Conservation (phyloP, 2,888 invertebrate species). For the Pseudanteris insignis region DNA sequence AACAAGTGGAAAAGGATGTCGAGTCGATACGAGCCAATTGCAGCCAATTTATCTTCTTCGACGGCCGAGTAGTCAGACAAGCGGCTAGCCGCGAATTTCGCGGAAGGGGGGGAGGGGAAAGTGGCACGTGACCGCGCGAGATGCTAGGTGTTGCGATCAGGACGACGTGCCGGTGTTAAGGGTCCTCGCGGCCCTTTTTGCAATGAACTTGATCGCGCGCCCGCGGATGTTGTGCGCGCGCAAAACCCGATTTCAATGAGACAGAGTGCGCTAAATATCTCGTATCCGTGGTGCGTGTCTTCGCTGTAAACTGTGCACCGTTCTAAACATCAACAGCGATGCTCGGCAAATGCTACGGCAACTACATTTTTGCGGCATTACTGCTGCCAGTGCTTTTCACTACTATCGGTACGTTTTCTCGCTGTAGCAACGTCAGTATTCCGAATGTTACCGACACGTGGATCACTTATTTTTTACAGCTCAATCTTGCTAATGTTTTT, state of each 20-base stretch:
- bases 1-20: conserved; percentile 43
- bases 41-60: conserved; percentile 29
- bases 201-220: conserved; percentile 13
- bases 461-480: no score
- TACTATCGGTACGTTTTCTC: conserved; percentile 23
- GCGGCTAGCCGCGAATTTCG: conserved; percentile 20
- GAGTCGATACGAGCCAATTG: conserved; percentile 27
- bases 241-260: no score
- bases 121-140: no score
- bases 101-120: conserved; percentile 22
- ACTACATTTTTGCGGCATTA: conserved; percentile 19
- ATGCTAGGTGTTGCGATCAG: conserved; percentile 23
- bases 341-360: conserved; percentile 23
- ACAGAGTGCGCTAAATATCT: conserved; percentile 14
- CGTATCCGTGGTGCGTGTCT: no score
- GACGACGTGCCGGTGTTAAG: not conserved
- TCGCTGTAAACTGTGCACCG: no score
- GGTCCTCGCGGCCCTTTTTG: conserved; percentile 3
- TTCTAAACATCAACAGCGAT: conserved; percentile 28
- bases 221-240: not conserved
- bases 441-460: no score
- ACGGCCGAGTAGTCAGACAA: conserved; percentile 21
- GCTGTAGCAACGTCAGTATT: no score
- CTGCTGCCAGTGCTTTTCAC: conserved; percentile 24
- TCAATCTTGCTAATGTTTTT: no score